A percentile compares a stretch with the other conserved stretches of the same genome.
Conservation (phyloP, 1,140 invertebrate genomes). For the Nephotettix cincticeps region DNA sequence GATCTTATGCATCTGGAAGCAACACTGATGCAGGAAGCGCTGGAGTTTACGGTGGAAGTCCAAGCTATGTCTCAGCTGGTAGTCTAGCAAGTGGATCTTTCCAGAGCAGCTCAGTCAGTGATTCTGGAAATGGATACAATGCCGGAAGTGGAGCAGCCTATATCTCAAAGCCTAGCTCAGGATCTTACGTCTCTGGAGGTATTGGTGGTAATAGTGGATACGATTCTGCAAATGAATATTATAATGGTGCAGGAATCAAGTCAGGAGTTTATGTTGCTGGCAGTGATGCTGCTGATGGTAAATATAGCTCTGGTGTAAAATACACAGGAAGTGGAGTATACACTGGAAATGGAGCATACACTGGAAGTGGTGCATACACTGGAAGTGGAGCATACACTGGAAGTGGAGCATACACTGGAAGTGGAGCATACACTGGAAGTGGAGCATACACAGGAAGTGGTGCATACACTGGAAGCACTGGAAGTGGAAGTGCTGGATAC, state of each 20-base stretch:
- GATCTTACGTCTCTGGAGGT: conserved; percentile 3
- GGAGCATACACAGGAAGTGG: conserved; percentile 24
- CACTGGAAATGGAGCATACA: too few species aligned
- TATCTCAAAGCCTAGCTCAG: background rate
- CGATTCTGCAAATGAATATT: too few species aligned
- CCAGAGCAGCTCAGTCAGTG: background rate
- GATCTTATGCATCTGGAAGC: background rate
- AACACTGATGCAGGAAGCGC: conserved; percentile 10
- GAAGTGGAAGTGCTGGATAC: background rate
- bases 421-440: conserved; percentile 20
- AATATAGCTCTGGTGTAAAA: conserved; percentile 28
- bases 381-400: conserved; percentile 6
- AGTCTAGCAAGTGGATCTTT: background rate
- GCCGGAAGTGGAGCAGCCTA: background rate
- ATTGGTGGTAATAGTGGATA: too few species aligned
- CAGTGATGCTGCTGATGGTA: conserved; percentile 25
- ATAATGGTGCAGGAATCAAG: conserved; percentile 27
- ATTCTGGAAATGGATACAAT: background rate
- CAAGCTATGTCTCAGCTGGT: background rate
- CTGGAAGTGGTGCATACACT: conserved; percentile 6
- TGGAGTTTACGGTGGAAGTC: background rate
- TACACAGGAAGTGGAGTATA: conserved; percentile 30
- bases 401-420: conserved; percentile 30
- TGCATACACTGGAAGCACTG: conserved; percentile 2
- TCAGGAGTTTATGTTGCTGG: conserved; percentile 33